Evolutionary conservation across 2,888 invertebrate genomes (phyloP), one percentile per base, ranked within the genome.

Genomic region (Platycheirus rosarum): DNA sequence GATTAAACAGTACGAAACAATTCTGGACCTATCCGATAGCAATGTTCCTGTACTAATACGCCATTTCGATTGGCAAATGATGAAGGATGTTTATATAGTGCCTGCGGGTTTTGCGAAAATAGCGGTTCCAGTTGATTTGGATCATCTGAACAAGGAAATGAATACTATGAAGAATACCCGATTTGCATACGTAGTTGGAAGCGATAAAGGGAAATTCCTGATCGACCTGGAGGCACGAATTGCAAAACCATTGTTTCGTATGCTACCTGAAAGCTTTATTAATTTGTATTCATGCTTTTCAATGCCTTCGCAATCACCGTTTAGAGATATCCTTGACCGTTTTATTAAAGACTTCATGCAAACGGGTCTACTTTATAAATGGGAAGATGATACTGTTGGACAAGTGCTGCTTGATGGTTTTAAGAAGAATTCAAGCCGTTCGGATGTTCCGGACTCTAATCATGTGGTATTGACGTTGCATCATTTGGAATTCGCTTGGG

Each of bases 401-500:
- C 63, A 77, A 4, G 62, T 26, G 0, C 8, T 3, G 0, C 2
- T 0, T 26, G 2, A 5, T 0, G 37, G 16, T 3, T 11, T 11
- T n/a, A 14, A 18, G 6, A 2, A 5, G n/a, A 18, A 18, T 32
- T 32, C 29, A 7, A 29, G 13, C 3, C 5, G 2, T 1, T 11
- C 1, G 8, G 6, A 53, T n/a, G 9, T 9, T n/a, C 7, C 0
- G 1, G 7, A 20, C 1, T 0, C 2, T 0, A 0, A 20, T 1
- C 2, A 3, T 2, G 13, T 44, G 2, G 51, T 60, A 1, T 35
- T 78, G 44, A 73, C 35, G 2, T n/a, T 51, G 4, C 5, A 46
- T 29, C 66, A 60, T 6, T 46, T 78, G 0, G 3, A 8, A 6
- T 78, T 78, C 14, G 73, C 53, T 2, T 78, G 73, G 73, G 16